These are phyloP conservation scores for Patella ulyssiponensis DNA, from an alignment of 2,888 invertebrate genomes.

Conservation along the genomic window DNA sequence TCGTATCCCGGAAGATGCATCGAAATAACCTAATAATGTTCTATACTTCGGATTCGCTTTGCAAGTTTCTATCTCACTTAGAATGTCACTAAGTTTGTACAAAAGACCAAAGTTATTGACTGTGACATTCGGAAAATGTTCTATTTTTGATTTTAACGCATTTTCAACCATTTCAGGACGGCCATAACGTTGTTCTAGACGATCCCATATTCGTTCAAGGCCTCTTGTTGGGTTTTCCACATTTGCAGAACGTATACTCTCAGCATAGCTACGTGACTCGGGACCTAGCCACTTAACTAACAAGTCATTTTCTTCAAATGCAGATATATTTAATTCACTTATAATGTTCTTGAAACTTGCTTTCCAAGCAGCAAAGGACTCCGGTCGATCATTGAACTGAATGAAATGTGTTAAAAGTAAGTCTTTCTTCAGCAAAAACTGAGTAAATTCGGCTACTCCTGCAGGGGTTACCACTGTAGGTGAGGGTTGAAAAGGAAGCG, in stretches of 20 bases:
- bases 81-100: constrained; percentile 35
- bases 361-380: constrained; percentile 27
- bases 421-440: no score
- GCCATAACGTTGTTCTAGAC: constrained; percentile 37
- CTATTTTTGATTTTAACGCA: constrained; percentile 27
- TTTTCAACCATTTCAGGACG: constrained; percentile 33
- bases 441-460: no score
- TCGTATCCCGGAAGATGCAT: constrained; percentile 36
- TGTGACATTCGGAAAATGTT: constrained; percentile 34
- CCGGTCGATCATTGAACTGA: constrained; percentile 10
- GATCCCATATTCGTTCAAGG: neutral
- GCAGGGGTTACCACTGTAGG: no score
- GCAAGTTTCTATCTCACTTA: constrained; percentile 34
- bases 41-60: constrained; percentile 32
- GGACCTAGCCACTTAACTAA: constrained; percentile 29
- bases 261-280: constrained; percentile 3
- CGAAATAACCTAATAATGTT: constrained; percentile 33
- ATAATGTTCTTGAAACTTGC: constrained; percentile 26
- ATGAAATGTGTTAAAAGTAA: no score
- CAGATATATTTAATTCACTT: constrained; percentile 14
- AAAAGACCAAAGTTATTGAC: constrained; percentile 30
- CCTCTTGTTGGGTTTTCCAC: constrained; percentile 22
- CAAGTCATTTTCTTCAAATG: constrained; percentile 30
- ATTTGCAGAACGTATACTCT: no score
- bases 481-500: no score